phyloP scores from a whole-genome alignment of 1,140 invertebrate genomes.

The Hycleus cichorii region DNA sequence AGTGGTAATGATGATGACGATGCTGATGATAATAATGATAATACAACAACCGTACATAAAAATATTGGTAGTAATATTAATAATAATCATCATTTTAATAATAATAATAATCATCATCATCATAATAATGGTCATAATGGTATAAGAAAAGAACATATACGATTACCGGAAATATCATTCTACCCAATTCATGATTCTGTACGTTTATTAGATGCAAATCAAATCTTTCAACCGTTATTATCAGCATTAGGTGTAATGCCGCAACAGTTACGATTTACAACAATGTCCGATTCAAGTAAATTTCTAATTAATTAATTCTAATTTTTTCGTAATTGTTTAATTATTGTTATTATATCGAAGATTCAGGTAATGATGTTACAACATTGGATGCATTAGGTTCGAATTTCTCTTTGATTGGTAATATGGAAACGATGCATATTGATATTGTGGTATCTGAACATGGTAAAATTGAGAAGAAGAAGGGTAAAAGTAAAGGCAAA shows the following conservation, averaged over 20 bases:
- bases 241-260: slow-evolving; percentile 79
- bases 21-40: background rate
- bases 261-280: slow-evolving; percentile 63
- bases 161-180: slow-evolving; percentile 47
- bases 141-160: slow-evolving; percentile 38
- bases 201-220: slow-evolving; percentile 78
- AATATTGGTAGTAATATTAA: no score
- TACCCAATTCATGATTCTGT: slow-evolving; percentile 77
- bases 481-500: slow-evolving; percentile 41
- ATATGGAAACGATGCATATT: slow-evolving; percentile 80
- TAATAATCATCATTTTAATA: background rate
- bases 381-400: slow-evolving; percentile 83
- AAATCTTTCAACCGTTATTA: slow-evolving; percentile 85
- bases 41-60: slow-evolving; percentile 17
- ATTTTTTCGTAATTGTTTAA: slow-evolving; percentile 1
- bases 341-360: slow-evolving; percentile 23
- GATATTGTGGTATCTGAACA: slow-evolving; percentile 89
- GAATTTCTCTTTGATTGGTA: slow-evolving; percentile 79
- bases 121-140: slow-evolving; percentile 1
- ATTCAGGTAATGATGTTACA: slow-evolving; percentile 47
- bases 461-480: slow-evolving; percentile 46
- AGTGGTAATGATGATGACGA: no score
- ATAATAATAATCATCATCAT: no score
- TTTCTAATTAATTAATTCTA: background rate
- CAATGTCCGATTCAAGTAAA: slow-evolving; percentile 32